Conservation (phyloP, 2,888 invertebrate genomes). For the Arge pagana region DNA sequence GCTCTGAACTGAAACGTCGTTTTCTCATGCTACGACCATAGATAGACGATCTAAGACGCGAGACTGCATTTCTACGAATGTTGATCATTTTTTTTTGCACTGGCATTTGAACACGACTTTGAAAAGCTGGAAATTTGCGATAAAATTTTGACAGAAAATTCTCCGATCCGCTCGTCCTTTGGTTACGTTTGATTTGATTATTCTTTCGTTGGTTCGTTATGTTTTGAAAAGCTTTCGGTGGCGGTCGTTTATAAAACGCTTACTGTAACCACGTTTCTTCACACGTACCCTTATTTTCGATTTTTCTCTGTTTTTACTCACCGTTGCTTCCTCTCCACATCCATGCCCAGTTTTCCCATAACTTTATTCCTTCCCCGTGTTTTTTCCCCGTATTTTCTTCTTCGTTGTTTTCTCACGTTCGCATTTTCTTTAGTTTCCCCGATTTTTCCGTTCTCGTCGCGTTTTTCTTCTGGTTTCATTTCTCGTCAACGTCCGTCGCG, state of each 20-base stretch:
- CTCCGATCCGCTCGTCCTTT: too few relatives aligned
- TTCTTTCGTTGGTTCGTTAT: constrained; percentile 22
- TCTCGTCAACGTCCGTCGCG: not conserved
- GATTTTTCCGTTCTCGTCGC: not conserved
- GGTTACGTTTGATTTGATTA: constrained; percentile 20
- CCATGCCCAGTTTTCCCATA: not conserved
- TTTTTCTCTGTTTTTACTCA: not conserved
- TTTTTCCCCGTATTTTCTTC: not conserved
- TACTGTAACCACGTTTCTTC: constrained; percentile 30
- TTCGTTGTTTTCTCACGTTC: not conserved
- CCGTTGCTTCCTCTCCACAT: too few relatives aligned
- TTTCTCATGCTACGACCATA: too few relatives aligned
- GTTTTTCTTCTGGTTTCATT: not conserved
- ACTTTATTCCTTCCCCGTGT: not conserved
- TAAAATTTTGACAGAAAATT: too few relatives aligned
- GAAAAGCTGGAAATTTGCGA: too few relatives aligned
- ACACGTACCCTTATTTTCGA: too few relatives aligned
- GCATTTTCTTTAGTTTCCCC: not conserved
- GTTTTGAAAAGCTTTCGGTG: constrained; percentile 48
- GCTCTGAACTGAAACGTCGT: too few relatives aligned
- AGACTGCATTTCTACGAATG: too few relatives aligned
- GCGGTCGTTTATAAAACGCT: constrained; percentile 49
- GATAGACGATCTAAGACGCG: too few relatives aligned
- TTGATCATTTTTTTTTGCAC: too few relatives aligned
- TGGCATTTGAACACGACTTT: too few relatives aligned